These are phyloP conservation scores for Zaprionus davidi DNA, from an alignment of 1,140 invertebrate species.

Conservation along the genomic window DNA sequence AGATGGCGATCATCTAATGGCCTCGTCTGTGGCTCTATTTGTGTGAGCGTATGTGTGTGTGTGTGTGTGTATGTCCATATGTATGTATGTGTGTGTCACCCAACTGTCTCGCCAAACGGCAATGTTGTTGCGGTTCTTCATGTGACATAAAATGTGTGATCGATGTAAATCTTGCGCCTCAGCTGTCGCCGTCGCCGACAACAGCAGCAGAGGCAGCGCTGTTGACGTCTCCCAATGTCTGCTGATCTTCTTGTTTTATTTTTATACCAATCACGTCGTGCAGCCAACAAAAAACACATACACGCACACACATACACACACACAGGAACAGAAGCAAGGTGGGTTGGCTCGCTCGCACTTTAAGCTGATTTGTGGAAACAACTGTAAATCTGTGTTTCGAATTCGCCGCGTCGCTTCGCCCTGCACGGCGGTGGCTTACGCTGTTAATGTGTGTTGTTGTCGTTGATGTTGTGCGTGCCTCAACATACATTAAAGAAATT, in stretches of 20 bases:
- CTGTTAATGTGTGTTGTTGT: constrained; percentile 24
- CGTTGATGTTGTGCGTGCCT: constrained; percentile 54
- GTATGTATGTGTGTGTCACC: constrained; percentile 51
- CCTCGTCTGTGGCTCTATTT: constrained; percentile 49
- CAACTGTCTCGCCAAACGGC: constrained; percentile 70
- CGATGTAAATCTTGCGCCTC: constrained; percentile 74
- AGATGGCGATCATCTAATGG: constrained; percentile 76
- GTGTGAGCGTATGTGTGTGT: constrained; percentile 25
- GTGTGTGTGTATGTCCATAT: constrained; percentile 19
- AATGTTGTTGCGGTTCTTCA: constrained; percentile 58
- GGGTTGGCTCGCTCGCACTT: constrained; percentile 9
- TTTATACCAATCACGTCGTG: constrained; percentile 57
- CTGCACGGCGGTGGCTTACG: constrained; percentile 23
- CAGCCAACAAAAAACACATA: constrained; percentile 21
- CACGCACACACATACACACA: background rate
- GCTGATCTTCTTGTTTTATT: constrained; percentile 72
- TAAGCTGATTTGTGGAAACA: constrained; percentile 73
- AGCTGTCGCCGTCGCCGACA: constrained; percentile 54
- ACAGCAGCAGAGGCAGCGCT: background rate
- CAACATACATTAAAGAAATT: constrained; percentile 41
- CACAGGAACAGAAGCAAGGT: background rate
- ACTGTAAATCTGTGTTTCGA: constrained; percentile 69
- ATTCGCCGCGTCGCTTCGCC: constrained; percentile 26
- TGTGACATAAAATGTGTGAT: constrained; percentile 82
- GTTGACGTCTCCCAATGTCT: constrained; percentile 44